A percentile compares a stretch with the other conserved stretches of the same genome.
Evolutionary conservation across 2,888 invertebrate genomes (phyloP).

Genomic region (Cecidostiba fungosa): DNA sequence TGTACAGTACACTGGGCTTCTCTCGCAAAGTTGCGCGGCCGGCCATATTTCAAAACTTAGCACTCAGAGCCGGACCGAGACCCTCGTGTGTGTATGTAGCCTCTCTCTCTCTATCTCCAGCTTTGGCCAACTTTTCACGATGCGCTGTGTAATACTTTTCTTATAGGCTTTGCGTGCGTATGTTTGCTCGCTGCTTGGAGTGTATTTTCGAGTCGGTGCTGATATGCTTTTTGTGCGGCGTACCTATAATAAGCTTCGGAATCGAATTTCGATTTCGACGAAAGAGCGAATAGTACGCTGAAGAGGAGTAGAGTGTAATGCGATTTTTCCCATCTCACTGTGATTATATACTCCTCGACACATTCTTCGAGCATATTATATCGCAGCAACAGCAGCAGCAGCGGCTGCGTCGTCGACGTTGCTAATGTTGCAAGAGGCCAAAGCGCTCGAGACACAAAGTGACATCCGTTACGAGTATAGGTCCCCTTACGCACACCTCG

Average conservation of each 20-base stretch:
- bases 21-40: slow-evolving; percentile 59
- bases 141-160: background rate
- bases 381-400: background rate
- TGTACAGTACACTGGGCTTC: background rate
- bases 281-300: slow-evolving; percentile 50
- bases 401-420: background rate
- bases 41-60: slow-evolving; percentile 72
- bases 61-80: slow-evolving; percentile 68
- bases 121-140: background rate
- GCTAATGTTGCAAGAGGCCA: background rate
- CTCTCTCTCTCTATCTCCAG: background rate
- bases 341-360: background rate
- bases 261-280: slow-evolving; percentile 20
- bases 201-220: background rate
- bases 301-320: background rate
- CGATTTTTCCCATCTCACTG: background rate
- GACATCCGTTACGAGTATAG: background rate
- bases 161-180: background rate
- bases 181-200: background rate
- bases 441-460: background rate
- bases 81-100: background rate
- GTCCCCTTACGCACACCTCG: no score
- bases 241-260: background rate
- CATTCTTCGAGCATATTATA: background rate
- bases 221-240: background rate